Conservation (phyloP, 2,797 vertebrate genomes). For the Pteronotus mesoamericanus region DNA sequence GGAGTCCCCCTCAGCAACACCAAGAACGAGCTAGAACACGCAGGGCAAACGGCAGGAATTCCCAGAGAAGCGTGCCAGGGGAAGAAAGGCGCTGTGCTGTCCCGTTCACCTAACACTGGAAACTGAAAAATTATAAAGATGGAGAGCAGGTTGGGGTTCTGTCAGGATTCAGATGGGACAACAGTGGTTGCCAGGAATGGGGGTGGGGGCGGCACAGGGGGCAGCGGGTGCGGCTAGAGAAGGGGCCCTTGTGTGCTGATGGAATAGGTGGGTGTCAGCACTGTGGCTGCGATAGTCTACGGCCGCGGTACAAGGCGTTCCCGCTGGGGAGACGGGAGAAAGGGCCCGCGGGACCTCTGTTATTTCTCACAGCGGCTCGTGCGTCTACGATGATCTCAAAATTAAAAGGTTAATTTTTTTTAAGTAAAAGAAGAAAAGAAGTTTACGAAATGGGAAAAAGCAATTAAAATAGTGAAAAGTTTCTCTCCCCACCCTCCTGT, state of each 20-base stretch:
- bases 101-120: background rate
- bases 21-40: too few relatives aligned
- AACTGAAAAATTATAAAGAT: background rate
- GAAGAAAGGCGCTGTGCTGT: too few relatives aligned
- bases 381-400: background rate
- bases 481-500: too few relatives aligned
- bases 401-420: background rate
- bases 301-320: background rate
- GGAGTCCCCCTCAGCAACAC: background rate
- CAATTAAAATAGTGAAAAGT: background rate
- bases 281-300: fast-evolving
- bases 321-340: background rate
- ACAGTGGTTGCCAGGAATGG: background rate
- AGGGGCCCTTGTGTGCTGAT: too few relatives aligned
- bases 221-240: too few relatives aligned
- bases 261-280: fast-evolving
- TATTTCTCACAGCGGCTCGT: background rate
- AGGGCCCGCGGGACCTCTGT: fast-evolving
- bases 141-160: background rate
- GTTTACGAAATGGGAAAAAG: background rate
- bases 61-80: background rate
- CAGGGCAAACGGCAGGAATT: fast-evolving
- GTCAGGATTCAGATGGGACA: background rate
- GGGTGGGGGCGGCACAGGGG: background rate
- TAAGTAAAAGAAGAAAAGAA: background rate